Conservation (phyloP, 2,113 vertebrate species). For the Nothoprocta pentlandii region DNA sequence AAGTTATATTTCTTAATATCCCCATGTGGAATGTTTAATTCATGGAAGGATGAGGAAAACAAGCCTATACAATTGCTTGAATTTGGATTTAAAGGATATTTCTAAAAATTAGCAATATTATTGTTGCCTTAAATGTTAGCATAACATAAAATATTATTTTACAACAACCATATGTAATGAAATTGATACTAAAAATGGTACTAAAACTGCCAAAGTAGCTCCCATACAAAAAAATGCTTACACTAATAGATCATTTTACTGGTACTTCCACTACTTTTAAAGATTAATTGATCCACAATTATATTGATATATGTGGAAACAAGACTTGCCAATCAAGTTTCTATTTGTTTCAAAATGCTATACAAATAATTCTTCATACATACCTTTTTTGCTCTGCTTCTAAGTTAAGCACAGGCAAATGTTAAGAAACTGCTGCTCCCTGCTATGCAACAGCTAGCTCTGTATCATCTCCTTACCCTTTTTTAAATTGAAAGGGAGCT, state of each 20-base stretch:
- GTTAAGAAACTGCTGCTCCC: not conserved
- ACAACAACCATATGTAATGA: not conserved
- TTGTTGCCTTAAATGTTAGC: not conserved
- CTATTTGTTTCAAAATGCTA: not conserved
- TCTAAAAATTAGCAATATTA: not conserved
- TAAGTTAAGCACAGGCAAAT: not conserved
- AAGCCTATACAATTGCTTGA: not conserved
- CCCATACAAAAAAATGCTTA: not conserved
- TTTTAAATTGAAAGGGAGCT: not conserved
- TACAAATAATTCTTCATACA: not conserved
- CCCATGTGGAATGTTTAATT: not conserved
- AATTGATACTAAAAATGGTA: not conserved
- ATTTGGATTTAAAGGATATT: slow-evolving; percentile 10
- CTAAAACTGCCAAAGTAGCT: not conserved
- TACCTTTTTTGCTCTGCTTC: not conserved
- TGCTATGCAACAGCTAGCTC: not conserved
- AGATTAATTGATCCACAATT: not conserved
- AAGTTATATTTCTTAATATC: not conserved
- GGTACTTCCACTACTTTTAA: not conserved
- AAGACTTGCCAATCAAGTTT: not conserved
- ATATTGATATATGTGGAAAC: not conserved
- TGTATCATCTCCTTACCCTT: not conserved
- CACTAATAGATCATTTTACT: not conserved
- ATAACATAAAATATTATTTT: not conserved
- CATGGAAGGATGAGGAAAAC: not conserved